A percentile compares a stretch with the other conserved stretches of the same genome.
phyloP scores from a whole-genome alignment of 2,113 vertebrate species.

The Phyllostomus discolor region DNA sequence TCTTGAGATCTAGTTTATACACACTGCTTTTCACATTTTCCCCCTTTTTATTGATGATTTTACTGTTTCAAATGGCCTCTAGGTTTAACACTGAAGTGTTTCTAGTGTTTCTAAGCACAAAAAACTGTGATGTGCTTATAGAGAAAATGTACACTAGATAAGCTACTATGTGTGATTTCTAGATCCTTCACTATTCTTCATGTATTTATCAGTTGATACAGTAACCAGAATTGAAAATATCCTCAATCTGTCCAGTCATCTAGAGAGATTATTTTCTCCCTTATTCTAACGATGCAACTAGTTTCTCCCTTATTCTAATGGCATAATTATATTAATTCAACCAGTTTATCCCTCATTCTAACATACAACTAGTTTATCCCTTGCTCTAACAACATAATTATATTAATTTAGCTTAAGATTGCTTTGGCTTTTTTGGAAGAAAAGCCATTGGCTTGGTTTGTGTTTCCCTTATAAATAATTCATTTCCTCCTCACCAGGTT shows the following conservation, averaged over 20 bases:
- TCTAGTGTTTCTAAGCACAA: not conserved
- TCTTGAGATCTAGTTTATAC: not conserved
- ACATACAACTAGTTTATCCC: not conserved
- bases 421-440: not conserved
- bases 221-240: not conserved
- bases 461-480: conserved; percentile 47
- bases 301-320: not conserved
- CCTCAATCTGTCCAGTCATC: not conserved
- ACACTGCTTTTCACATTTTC: not conserved
- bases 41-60: not conserved
- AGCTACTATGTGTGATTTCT: not conserved
- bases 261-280: not conserved
- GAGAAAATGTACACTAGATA: not conserved
- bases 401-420: not conserved
- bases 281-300: too few relatives aligned
- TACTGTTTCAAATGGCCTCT: not conserved
- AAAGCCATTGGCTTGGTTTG: not conserved
- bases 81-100: not conserved
- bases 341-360: not conserved
- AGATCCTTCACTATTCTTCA: not conserved
- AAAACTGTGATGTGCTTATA: not conserved
- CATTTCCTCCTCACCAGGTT: not conserved
- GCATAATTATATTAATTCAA: not conserved
- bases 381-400: not conserved
- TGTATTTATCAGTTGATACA: not conserved